Conservation (phyloP, 2,113 vertebrate genomes). For the Colossoma macropomum region DNA sequence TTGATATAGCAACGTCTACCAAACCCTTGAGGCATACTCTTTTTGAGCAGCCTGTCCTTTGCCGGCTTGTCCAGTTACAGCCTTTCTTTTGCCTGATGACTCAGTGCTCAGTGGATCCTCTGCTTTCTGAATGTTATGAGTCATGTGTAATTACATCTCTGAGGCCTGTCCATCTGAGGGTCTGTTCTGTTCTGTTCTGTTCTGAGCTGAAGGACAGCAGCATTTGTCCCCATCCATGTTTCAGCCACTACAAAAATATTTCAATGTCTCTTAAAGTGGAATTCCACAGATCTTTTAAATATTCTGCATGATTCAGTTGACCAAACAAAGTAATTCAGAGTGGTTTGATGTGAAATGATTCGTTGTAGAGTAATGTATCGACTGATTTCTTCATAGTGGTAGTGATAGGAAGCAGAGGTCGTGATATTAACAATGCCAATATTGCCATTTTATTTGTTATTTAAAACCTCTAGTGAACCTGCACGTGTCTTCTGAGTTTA, state of each 20-base stretch:
- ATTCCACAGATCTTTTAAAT: no score
- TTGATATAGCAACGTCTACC: not conserved
- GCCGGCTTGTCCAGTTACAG: conserved; percentile 22
- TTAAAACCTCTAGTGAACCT: no score
- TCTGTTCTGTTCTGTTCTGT: not conserved
- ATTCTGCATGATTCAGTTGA: no score
- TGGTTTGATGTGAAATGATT: no score
- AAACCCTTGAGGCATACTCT: not conserved
- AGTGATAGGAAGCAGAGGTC: no score
- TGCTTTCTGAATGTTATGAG: conserved; percentile 19
- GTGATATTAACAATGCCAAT: no score
- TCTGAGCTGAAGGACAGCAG: not conserved
- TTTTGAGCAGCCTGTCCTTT: conserved; percentile 37
- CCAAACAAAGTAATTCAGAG: no score
- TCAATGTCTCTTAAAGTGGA: no score
- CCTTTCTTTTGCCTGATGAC: conserved; percentile 14
- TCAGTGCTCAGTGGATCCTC: not conserved
- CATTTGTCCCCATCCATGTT: not conserved
- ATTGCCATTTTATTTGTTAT: no score
- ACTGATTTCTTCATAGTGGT: no score
- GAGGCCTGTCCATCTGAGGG: not conserved
- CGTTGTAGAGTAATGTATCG: no score
- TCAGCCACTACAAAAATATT: not conserved
- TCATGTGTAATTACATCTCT: not conserved
- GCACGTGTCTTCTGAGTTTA: no score